Base-by-base conservation (phyloP, 2,888 invertebrate species). In the Iphiclides podalirius region DNA sequence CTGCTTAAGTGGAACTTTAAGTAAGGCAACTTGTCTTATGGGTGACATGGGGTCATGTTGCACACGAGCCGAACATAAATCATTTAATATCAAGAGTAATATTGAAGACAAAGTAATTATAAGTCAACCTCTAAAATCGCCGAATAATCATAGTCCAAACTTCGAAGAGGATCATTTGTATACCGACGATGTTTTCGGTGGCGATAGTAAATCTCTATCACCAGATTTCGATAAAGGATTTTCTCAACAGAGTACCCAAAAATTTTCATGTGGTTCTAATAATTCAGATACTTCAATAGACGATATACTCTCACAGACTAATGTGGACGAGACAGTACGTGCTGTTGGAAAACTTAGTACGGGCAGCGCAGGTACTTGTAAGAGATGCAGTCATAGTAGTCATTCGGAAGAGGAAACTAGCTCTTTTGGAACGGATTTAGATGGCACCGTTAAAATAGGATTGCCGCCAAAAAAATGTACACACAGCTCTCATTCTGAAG, bases 401-500 rank as follows among this genome's bases (percentile, higher is more conserved):
- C 93, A 94, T 68, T 93, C 93, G 0, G 94, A 94, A 68, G 92
- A 92, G 64, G 94, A 94, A 71, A 93, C 94, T 0, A 94, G 94
- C 68, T 94, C 94, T 0, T 90, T 93, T 64, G 94, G 94, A 0
- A 94, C 94, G 0, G 94, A 94, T 65, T 86, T 94, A 26, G 95
- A 95, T 67, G 95, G 95, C 12, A 95, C 95, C 0, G 95, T 95
- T 0, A 92, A 94, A 72, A 93, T 94, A 66, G 95, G 93, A 1
- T 72, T 95, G 13, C 94, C 94, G 61, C 94, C 93, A 53, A 94
- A 94, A 65, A 95, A 94, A 70, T 95, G 94, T 66, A 95, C 95
- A 0, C 94, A 95, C 59, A 94, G 95, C 63, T 94, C 95, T 0
- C 95, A 95, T 77, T 95, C 95, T 4, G 95, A 96, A 76, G 96